These are phyloP conservation scores for Myotis pilosus DNA, from an alignment of 2,797 vertebrate species.

Conservation along the genomic window DNA sequence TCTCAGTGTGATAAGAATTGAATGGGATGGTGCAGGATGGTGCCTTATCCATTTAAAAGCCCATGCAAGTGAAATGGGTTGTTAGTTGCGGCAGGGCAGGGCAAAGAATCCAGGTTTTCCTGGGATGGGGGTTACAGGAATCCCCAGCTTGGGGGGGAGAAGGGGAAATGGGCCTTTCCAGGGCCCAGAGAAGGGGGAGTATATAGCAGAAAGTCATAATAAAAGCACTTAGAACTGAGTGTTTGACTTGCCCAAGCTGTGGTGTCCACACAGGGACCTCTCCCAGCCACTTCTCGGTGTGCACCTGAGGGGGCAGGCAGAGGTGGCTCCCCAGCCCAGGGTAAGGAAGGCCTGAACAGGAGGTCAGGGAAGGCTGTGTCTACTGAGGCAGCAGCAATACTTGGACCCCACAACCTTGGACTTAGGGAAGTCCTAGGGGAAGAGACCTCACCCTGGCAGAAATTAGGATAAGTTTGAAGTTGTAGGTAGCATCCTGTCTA, in stretches of 20 bases:
- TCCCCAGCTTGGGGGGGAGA: not conserved
- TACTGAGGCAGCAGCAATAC: not conserved
- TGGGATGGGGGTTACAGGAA: not conserved
- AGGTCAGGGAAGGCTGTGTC: not conserved
- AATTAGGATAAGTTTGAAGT: not conserved
- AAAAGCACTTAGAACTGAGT: not conserved
- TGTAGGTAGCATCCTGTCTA: not conserved
- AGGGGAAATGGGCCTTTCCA: not conserved
- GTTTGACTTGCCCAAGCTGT: not conserved
- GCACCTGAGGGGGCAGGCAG: not conserved
- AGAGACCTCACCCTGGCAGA: not conserved
- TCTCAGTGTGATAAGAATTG: not conserved
- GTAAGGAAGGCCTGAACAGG: not conserved
- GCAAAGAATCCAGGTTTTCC: not conserved
- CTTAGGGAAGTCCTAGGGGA: not conserved
- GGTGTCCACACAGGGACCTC: not conserved
- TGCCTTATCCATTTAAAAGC: not conserved
- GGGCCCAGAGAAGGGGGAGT: not conserved
- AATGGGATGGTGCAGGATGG: too few relatives aligned
- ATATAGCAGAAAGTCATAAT: not conserved
- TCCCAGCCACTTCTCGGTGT: not conserved
- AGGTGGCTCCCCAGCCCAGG: not conserved
- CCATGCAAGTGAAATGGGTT: not conserved
- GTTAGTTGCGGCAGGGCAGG: not conserved
- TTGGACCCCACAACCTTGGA: not conserved